Base-by-base conservation (phyloP, 2,797 vertebrate genomes). In the Lagocephalus sceleratus region DNA sequence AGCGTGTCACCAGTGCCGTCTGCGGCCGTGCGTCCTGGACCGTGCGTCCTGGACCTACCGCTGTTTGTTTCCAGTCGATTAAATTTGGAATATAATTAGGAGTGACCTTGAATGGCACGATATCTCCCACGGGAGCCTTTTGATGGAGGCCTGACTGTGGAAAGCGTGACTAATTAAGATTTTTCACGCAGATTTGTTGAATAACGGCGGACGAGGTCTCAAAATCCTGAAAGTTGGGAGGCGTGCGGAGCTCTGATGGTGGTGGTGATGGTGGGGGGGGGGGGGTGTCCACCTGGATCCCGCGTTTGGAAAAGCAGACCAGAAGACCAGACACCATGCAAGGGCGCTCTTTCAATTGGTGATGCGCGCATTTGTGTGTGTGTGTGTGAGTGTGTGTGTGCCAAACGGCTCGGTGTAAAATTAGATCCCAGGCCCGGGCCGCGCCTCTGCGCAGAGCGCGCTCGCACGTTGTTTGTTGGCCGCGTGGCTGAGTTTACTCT, bases 41-140 rank as follows among this genome's bases (percentile, higher is more conserved):
- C 26, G 50, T 9, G 15, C 45, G 3, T 51, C 46, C 56, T 59
- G 46, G 53, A 63, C 15, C 54, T 38, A 52, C 61, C 65, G 55
- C 73, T 79, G 72, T 74, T 83, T 84, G 68, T 82, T 82, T 85
- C 69, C 68, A 72, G 35, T 51, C 77, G 78, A 82, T 78, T 81
- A 71, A 75, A 76, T 80, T 73, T 74, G 47, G 63, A 76, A 70
- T 75, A 76, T 84, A 80, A 85, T 85, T 82, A 82, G 76, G 56
- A 77, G 66, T 82, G 79, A 78, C 60, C 66, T 74, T 16, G 55
- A 64, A 63, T 16, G n/a, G 16, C 40, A 42, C 68, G 66, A 80
- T 73, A 76, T 64, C 65, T 75, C 76, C 70, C 77, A 35, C 66
- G 71, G 69, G 77, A 81, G 68, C 66, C 57, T 60, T 72, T 68